A percentile compares a stretch with the other conserved stretches of the same genome.
Evolutionary conservation across 2,797 vertebrate species (phyloP).

Genomic region (Micropoecilia bifurca): DNA sequence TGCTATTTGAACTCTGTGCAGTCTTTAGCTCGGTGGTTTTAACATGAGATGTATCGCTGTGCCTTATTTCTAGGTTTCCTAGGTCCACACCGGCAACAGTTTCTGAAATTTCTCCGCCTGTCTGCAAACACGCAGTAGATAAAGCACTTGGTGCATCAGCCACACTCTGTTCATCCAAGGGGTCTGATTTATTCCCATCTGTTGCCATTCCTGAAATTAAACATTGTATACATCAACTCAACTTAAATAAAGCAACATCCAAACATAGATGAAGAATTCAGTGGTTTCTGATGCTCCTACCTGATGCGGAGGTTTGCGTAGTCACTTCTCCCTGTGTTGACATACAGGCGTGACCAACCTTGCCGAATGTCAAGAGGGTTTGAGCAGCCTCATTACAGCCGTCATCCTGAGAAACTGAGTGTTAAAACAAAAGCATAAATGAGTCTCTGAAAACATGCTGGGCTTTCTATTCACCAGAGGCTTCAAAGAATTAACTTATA

Average conservation of each 20-base stretch:
- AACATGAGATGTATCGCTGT: background rate
- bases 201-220: constrained; percentile 44
- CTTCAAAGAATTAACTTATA: background rate
- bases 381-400: constrained; percentile 93
- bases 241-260: background rate
- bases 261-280: background rate
- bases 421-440: background rate
- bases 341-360: constrained; percentile 73
- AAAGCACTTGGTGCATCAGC: constrained; percentile 15
- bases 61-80: constrained; percentile 11
- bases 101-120: constrained; percentile 22
- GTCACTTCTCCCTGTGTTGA: constrained; percentile 27
- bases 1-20: constrained; percentile 12
- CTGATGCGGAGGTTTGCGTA: constrained; percentile 20
- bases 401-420: constrained; percentile 74
- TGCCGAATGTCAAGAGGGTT: constrained; percentile 91
- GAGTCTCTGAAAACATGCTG: background rate
- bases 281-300: constrained; percentile 26
- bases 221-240: background rate
- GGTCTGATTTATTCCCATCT: constrained; percentile 36
- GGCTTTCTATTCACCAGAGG: background rate
- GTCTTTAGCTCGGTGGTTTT: constrained; percentile 13
- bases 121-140: background rate
- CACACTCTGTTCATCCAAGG: constrained; percentile 33
- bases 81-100: background rate